Evolutionary conservation across 2,888 invertebrate species (phyloP).

Genomic region (Tinea semifulvella): DNA sequence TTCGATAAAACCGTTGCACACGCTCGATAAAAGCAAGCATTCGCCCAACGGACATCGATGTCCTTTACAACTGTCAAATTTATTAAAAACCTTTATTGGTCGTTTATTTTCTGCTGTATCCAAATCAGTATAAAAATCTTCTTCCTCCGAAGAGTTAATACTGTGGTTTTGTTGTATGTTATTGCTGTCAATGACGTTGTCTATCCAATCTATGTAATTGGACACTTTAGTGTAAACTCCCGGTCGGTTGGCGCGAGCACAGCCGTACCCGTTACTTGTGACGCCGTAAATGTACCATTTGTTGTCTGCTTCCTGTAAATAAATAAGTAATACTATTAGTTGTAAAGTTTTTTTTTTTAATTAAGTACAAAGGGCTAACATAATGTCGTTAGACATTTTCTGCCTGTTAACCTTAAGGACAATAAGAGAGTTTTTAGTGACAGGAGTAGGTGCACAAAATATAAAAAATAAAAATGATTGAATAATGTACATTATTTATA

Average conservation of each 20-base stretch:
- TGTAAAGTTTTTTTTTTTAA: too few relatives aligned
- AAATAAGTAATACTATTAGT: too few relatives aligned
- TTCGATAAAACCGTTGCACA: slow-evolving; percentile 82
- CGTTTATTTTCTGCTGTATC: slow-evolving; percentile 51
- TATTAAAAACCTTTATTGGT: slow-evolving; percentile 25
- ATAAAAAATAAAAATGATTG: too few relatives aligned
- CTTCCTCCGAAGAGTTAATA: slow-evolving; percentile 23
- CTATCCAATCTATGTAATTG: slow-evolving; percentile 78
- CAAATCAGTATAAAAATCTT: slow-evolving; percentile 48
- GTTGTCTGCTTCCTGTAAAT: slow-evolving; percentile 45
- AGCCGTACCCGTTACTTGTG: slow-evolving; percentile 83
- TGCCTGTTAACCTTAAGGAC: too few relatives aligned
- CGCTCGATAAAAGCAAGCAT: slow-evolving; percentile 73
- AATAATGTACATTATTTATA: too few relatives aligned
- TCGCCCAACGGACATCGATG: slow-evolving; percentile 80
- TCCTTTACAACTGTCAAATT: slow-evolving; percentile 66
- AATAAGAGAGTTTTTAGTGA: too few relatives aligned
- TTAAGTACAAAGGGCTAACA: too few relatives aligned
- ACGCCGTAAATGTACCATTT: slow-evolving; percentile 70
- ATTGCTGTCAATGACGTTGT: slow-evolving; percentile 52
- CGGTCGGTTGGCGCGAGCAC: slow-evolving; percentile 79
- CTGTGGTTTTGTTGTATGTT: slow-evolving; percentile 25
- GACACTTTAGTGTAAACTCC: slow-evolving; percentile 84
- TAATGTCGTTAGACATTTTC: too few relatives aligned
- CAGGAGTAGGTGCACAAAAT: too few relatives aligned